Percentiles rank a stretch among this genome's conserved stretches.
phyloP scores from a whole-genome alignment of 2,113 vertebrate species.

The Triplophysa rosa region DNA sequence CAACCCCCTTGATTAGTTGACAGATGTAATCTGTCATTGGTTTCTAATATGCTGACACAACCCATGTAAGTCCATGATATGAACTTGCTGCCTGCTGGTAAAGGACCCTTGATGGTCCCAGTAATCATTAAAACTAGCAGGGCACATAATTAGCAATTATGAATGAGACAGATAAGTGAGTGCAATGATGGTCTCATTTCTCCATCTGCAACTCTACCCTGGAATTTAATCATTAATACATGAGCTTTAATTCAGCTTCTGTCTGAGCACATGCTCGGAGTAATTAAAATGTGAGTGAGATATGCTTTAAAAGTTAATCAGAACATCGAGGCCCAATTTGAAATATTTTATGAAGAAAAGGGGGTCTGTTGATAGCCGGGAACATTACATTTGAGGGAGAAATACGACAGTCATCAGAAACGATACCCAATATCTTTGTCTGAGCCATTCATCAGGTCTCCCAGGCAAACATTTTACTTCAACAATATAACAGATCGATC shows the following conservation, averaged over 20 bases:
- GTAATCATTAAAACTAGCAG: slow-evolving; percentile 49
- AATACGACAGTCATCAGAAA: slow-evolving; percentile 38
- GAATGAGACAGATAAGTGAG: slow-evolving; percentile 53
- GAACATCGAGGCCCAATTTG: slow-evolving; percentile 44
- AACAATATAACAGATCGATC: slow-evolving; percentile 26
- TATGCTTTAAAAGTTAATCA: slow-evolving; percentile 55
- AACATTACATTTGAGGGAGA: slow-evolving; percentile 41
- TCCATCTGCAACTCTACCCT: slow-evolving; percentile 45
- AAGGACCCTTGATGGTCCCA: slow-evolving; percentile 6
- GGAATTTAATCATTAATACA: slow-evolving; percentile 58
- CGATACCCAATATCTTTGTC: slow-evolving; percentile 25
- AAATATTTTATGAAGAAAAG: slow-evolving; percentile 39
- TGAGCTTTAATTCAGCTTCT: slow-evolving; percentile 58
- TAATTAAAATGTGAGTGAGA: slow-evolving; percentile 59
- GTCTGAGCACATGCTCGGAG: slow-evolving; percentile 50
- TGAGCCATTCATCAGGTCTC: slow-evolving; percentile 36
- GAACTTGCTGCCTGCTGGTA: slow-evolving; percentile 28
- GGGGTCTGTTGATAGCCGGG: not conserved
- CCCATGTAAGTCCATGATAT: not conserved
- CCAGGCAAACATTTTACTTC: slow-evolving; percentile 37
- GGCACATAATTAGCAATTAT: slow-evolving; percentile 52
- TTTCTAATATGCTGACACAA: slow-evolving; percentile 35
- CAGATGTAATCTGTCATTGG: not conserved
- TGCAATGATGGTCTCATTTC: slow-evolving; percentile 46
- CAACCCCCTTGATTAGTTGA: not conserved